Base-by-base conservation (phyloP, 2,113 vertebrate species). In the Trochalopteron elliotii region DNA sequence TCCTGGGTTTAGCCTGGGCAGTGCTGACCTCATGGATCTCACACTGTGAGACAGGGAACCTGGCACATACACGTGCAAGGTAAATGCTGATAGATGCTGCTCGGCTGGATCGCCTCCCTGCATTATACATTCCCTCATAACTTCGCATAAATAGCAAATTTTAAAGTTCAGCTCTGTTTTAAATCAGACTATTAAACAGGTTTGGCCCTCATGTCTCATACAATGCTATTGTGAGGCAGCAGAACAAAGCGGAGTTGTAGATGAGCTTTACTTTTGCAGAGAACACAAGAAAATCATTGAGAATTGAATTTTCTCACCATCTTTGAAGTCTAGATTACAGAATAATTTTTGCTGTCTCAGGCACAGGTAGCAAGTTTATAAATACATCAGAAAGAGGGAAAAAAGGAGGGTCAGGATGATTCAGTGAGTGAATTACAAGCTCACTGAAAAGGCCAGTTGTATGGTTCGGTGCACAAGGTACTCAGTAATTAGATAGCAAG, bases 1-100 rank as follows among this genome's bases (percentile, higher is more conserved):
- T 74, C 52, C 42, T 25, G 63, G 20, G 35, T 72, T 69, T 14
- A 42, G 40, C 67, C 68, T 4, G 17, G 24, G 2, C 1, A 6
- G 44, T 12, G 57, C 56, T 33, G 61, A 74, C 47, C 21, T 67
- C 18, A 21, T 3, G 3, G 55, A 30, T 27, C 50, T 86, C 10
- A 1, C 13, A 2, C 11, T 19, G 21, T 13, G 0, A 23, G 35
- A 44, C 35, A 18, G 2, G 0, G 3, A 20, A 88, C 39, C 24
- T 61, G 63, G 33, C 79, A 67, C 0, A 0, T 20, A 28, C 27
- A 39, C 39, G 44, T 52, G 68, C 15, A 35, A 27, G 47, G 28
- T 52, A 64, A 87, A 84, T 27, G 47, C 42, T 85, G 67, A 70
- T 44, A 37, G n/a, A 11, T 20, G 23, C 75, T 56, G 39, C 65